Evolutionary conservation across 1,140 invertebrate genomes (phyloP), one percentile per base, ranked within the genome.

Genomic region (Neodiprion fabricii): DNA sequence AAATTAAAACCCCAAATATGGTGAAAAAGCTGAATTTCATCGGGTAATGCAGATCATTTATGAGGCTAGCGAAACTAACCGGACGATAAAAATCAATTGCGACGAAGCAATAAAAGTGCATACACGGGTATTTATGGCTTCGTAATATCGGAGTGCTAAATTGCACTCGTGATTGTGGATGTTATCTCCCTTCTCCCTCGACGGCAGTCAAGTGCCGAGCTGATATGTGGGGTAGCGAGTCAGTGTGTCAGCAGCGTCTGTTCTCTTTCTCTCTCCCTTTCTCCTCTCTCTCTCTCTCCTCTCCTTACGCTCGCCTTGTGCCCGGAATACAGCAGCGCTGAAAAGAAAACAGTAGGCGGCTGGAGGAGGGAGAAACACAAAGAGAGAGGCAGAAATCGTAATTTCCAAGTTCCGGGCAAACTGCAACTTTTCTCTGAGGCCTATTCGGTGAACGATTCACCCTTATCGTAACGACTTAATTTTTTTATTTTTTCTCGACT

Each of bases 161-260:
- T 61, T 12, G n/a, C 53, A 61, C n/a, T 61, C 53, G 53, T 17
- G 53, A 61, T 61, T 61, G 53, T 61, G n/a, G 53, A 61, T 2
- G 28, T 40, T 61, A 75, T 67, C 74, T 67, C 50, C 28, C 50
- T 66, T n/a, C 72, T 73, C 9, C 75, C 75, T 74, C 48, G 65
- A 49, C 21, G 53, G 14, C 73, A 48, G n/a, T 50, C 65, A 67
- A 47, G n/a, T 68, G 48, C 61, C 50, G n/a, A 65, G 69, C 88
- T 86, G 85, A 84, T 88, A 88, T 88, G 86, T 88, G 86, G 86
- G 87, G 84, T 88, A 87, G 87, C 86, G 85, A 87, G 87, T 88
- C 86, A 88, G 86, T 88, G 78, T 88, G 87, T 88, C 87, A 88
- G 86, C 86, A 84, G 83, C 84, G 84, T 81, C 80, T 81, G 78